phyloP scores from a whole-genome alignment of 64 coral and sea anemone genomes.

The Pocillopora damicornis region DNA sequence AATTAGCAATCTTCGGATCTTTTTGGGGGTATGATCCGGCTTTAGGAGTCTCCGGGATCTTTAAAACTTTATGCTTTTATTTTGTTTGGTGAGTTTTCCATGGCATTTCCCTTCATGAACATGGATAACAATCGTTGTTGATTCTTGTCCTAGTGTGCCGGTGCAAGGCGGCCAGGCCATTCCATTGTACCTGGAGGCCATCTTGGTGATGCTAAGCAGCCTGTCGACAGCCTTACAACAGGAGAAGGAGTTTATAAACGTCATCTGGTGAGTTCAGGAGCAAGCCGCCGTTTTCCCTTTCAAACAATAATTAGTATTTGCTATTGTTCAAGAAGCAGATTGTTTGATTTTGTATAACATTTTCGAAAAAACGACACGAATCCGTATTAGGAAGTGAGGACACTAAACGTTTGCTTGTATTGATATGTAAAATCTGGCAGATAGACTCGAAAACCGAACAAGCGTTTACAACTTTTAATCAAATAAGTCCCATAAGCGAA shows the following conservation, averaged over 20 bases:
- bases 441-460: too few species aligned
- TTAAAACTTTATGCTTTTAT: too few species aligned
- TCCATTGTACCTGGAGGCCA: slow-evolving; percentile 90
- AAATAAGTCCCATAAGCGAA: too few species aligned
- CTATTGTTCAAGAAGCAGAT: background rate
- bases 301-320: background rate
- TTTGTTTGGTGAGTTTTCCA: too few species aligned
- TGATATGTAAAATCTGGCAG: background rate
- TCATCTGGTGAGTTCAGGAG: slow-evolving; percentile 80
- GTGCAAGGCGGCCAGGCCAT: slow-evolving; percentile 64
- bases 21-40: too few species aligned
- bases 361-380: background rate
- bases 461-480: too few species aligned
- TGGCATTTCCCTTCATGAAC: too few species aligned
- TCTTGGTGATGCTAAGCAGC: slow-evolving; percentile 86
- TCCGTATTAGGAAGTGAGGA: background rate
- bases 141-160: slow-evolving; percentile 39
- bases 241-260: slow-evolving; percentile 92
- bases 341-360: background rate
- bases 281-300: background rate
- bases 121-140: background rate
- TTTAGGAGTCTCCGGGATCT: too few species aligned
- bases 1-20: too few species aligned
- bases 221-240: slow-evolving; percentile 84
- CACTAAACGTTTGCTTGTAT: background rate